Conservation (phyloP, 2,888 invertebrate genomes). For the Subacronicta megacephala region DNA sequence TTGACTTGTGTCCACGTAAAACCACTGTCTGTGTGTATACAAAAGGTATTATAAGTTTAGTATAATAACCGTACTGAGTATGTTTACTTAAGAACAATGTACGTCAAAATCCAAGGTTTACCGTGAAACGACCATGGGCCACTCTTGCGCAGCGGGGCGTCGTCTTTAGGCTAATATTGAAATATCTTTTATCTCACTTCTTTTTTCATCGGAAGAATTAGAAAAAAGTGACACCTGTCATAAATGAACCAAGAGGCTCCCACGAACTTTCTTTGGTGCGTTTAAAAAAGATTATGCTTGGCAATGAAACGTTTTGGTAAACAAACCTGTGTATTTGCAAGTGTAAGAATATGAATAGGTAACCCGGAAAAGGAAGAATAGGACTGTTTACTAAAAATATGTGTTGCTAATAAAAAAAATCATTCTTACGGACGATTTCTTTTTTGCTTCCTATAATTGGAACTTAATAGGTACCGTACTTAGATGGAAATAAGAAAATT, state of each 20-base stretch:
- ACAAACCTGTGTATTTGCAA: slow-evolving; percentile 64
- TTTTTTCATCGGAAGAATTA: slow-evolving; percentile 65
- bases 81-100: slow-evolving; percentile 62
- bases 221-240: slow-evolving; percentile 82
- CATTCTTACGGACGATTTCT: slow-evolving; percentile 5
- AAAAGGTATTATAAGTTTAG: slow-evolving; percentile 25
- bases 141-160: slow-evolving; percentile 72
- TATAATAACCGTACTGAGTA: slow-evolving; percentile 61
- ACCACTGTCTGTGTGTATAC: slow-evolving; percentile 26
- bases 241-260: slow-evolving; percentile 69
- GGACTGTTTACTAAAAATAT: slow-evolving; percentile 39
- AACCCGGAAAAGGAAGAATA: slow-evolving; percentile 45
- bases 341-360: slow-evolving; percentile 32
- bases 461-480: too few relatives aligned
- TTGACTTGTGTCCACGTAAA: slow-evolving; percentile 19
- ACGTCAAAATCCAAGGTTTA: slow-evolving; percentile 63
- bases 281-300: slow-evolving; percentile 63
- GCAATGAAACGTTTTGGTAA: slow-evolving; percentile 69
- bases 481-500: too few relatives aligned
- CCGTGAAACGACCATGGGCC: slow-evolving; percentile 62
- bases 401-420: slow-evolving; percentile 27
- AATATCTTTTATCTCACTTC: slow-evolving; percentile 76
- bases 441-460: slow-evolving; percentile 13
- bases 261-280: slow-evolving; percentile 63
- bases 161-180: slow-evolving; percentile 76